phyloP scores from a whole-genome alignment of 2,888 invertebrate genomes.

The Campoplex nolae region DNA sequence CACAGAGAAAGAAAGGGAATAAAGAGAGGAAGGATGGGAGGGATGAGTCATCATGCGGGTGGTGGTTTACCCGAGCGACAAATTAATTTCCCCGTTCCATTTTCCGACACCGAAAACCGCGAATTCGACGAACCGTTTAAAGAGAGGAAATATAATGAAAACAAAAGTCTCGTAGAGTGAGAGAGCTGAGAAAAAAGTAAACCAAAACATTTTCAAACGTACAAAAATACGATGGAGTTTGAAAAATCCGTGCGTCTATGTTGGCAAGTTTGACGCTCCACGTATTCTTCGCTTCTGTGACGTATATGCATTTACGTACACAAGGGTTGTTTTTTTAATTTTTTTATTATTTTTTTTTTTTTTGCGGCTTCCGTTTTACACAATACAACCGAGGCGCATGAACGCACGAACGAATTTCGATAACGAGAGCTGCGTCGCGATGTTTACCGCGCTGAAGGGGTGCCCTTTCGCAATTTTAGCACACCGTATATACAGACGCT shows the following conservation, averaged over 20 bases:
- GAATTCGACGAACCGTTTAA: conserved; percentile 47
- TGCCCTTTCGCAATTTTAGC: conserved; percentile 11
- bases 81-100: conserved; percentile 63
- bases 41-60: conserved; percentile 64
- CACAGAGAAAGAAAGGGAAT: conserved; percentile 13
- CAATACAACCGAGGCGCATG: conserved; percentile 18
- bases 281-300: conserved; percentile 20
- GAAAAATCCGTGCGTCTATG: conserved; percentile 29
- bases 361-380: conserved; percentile 18
- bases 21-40: conserved; percentile 14
- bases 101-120: conserved; percentile 51
- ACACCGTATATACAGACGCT: neutral
- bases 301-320: neutral
- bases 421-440: conserved; percentile 44
- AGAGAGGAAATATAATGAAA: conserved; percentile 26
- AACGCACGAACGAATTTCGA: conserved; percentile 48
- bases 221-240: conserved; percentile 47
- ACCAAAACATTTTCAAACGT: conserved; percentile 24
- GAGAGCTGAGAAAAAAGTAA: neutral
- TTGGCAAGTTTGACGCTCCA: conserved; percentile 17
- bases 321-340: neutral
- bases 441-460: neutral
- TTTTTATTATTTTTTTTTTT: neutral
- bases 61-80: conserved; percentile 61
- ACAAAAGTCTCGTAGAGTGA: neutral